Evolutionary conservation across 2,888 invertebrate genomes (phyloP).

Genomic region (Hemithea aestivaria): DNA sequence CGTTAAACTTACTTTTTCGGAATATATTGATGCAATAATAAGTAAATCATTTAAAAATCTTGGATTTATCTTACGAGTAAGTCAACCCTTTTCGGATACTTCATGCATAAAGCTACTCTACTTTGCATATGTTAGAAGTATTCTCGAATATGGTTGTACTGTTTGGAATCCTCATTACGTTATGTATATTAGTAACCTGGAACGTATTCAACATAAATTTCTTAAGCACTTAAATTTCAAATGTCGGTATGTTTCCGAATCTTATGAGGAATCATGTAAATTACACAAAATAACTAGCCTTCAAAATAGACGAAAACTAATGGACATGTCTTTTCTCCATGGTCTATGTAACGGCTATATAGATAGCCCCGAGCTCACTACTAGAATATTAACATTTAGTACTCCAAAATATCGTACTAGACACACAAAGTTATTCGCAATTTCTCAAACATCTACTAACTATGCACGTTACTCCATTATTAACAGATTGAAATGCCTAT

Average conservation of each 20-base stretch:
- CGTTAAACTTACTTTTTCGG: too few relatives aligned
- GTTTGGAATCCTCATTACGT: not conserved
- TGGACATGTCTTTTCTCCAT: conserved; percentile 2
- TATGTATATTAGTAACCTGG: not conserved
- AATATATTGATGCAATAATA: too few relatives aligned
- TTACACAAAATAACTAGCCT: too few relatives aligned
- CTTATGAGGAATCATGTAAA: too few relatives aligned
- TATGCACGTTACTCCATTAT: too few relatives aligned
- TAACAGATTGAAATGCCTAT: too few relatives aligned
- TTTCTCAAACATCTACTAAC: too few relatives aligned
- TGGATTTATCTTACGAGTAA: not conserved
- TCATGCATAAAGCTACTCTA: not conserved
- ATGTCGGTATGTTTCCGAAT: too few relatives aligned
- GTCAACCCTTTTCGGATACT: not conserved
- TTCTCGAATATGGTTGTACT: too few relatives aligned
- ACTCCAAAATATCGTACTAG: not conserved
- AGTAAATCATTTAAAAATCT: not conserved
- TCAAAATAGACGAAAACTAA: not conserved
- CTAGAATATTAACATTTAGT: not conserved
- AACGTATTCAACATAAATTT: not conserved
- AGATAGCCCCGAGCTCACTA: conserved; percentile 1
- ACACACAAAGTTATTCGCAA: not conserved
- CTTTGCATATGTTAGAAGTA: not conserved
- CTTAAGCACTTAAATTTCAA: not conserved
- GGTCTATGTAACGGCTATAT: conserved; percentile 1